Conservation (phyloP, 2,888 invertebrate species). For the Conus canariensis region DNA sequence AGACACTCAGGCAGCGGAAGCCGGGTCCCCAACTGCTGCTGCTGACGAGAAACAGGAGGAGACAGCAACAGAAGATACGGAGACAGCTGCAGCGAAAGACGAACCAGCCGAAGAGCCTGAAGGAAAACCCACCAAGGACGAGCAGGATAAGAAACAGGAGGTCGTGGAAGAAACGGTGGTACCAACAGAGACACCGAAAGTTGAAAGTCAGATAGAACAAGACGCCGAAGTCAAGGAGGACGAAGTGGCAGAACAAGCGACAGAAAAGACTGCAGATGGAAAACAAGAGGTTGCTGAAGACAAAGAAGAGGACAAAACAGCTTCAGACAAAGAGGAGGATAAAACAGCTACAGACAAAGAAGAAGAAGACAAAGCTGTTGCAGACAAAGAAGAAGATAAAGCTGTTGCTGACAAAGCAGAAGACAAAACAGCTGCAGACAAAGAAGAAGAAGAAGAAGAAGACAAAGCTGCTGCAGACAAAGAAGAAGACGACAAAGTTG, state of each 20-base stretch:
- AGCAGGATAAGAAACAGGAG: slow-evolving; percentile 14
- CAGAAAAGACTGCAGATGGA: background rate
- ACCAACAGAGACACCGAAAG: background rate
- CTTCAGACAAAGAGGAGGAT: too few species aligned
- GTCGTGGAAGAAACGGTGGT: background rate
- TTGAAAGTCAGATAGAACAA: background rate
- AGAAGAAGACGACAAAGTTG: background rate
- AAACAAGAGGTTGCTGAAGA: too few species aligned
- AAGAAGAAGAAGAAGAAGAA: background rate
- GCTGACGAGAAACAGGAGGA: background rate
- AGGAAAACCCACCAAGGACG: background rate
- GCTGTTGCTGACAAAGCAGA: background rate
- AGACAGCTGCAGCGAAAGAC: background rate
- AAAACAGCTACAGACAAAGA: too few species aligned
- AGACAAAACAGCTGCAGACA: background rate
- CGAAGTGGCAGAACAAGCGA: background rate
- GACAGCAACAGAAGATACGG: background rate
- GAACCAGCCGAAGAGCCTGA: background rate
- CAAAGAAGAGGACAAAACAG: background rate
- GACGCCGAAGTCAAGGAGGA: background rate
- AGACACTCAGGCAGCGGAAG: background rate
- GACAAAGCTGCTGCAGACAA: background rate
- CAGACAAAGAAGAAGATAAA: background rate
- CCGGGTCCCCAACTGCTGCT: background rate
- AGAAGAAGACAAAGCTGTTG: background rate